Conservation (phyloP, 1,140 invertebrate genomes). For the Coenobita brevimanus region DNA sequence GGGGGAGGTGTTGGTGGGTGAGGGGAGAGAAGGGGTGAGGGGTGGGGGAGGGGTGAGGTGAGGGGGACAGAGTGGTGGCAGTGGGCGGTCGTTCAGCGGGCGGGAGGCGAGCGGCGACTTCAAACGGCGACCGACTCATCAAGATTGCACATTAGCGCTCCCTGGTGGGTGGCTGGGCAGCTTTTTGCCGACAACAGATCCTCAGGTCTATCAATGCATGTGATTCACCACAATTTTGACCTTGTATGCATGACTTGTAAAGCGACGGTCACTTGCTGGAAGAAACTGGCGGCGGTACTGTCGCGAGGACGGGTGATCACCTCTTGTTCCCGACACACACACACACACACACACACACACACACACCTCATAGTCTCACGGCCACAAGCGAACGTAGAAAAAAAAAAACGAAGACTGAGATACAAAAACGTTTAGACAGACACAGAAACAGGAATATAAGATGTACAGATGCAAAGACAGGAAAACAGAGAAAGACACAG, state of each 20-base stretch:
- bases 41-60: not conserved
- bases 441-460: no score
- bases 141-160: constrained; percentile 64
- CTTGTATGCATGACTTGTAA: constrained; percentile 60
- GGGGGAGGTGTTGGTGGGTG: not conserved
- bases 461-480: no score
- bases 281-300: constrained; percentile 25
- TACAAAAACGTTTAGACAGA: no score
- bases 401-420: no score
- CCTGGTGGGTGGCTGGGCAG: constrained; percentile 61
- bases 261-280: constrained; percentile 23
- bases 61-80: not conserved
- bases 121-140: constrained; percentile 60
- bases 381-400: no score
- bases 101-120: constrained; percentile 42
- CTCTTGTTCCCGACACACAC: constrained; percentile 39
- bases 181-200: constrained; percentile 59
- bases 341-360: no score
- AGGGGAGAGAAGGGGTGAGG: not conserved
- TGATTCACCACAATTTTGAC: constrained; percentile 67
- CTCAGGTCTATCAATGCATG: constrained; percentile 66
- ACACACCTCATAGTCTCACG: no score
- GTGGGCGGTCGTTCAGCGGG: constrained; percentile 30
- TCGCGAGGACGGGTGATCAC: constrained; percentile 48
- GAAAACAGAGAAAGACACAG: no score